Conservation (phyloP, 1,140 invertebrate genomes). For the Teleogryllus occipitalis region DNA sequence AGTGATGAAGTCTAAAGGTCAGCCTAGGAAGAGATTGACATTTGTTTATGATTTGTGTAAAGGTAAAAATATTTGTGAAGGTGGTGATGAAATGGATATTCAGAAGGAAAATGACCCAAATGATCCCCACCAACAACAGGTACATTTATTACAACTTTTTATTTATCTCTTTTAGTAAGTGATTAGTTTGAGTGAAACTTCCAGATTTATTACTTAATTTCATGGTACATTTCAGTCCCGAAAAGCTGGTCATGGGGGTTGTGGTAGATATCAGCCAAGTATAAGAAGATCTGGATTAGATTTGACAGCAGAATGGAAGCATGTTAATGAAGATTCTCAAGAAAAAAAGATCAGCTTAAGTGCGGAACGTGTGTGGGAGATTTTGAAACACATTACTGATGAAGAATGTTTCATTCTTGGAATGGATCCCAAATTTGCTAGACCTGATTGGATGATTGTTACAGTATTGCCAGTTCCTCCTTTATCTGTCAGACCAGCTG, state of each 20-base stretch:
- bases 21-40: slow-evolving; percentile 85
- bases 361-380: slow-evolving; percentile 93
- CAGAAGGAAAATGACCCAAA: slow-evolving; percentile 55
- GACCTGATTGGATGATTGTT: slow-evolving; percentile 99
- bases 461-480: slow-evolving; percentile 97
- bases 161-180: neutral
- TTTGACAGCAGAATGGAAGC: slow-evolving; percentile 94
- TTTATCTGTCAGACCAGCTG: slow-evolving; percentile 81
- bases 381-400: slow-evolving; percentile 94
- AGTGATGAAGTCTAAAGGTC: slow-evolving; percentile 92
- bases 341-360: slow-evolving; percentile 89
- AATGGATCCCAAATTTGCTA: slow-evolving; percentile 90
- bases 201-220: neutral
- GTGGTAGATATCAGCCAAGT: slow-evolving; percentile 94
- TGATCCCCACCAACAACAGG: slow-evolving; percentile 23
- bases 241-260: slow-evolving; percentile 86
- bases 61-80: slow-evolving; percentile 96
- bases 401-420: slow-evolving; percentile 94
- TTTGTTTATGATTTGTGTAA: slow-evolving; percentile 98
- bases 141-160: neutral
- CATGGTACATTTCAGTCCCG: slow-evolving; percentile 41
- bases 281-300: slow-evolving; percentile 84
- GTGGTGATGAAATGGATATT: slow-evolving; percentile 94
- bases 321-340: slow-evolving; percentile 95
- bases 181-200: neutral